Base-by-base conservation (phyloP, 1,140 invertebrate genomes). In the Luehdorfia chinensis region DNA sequence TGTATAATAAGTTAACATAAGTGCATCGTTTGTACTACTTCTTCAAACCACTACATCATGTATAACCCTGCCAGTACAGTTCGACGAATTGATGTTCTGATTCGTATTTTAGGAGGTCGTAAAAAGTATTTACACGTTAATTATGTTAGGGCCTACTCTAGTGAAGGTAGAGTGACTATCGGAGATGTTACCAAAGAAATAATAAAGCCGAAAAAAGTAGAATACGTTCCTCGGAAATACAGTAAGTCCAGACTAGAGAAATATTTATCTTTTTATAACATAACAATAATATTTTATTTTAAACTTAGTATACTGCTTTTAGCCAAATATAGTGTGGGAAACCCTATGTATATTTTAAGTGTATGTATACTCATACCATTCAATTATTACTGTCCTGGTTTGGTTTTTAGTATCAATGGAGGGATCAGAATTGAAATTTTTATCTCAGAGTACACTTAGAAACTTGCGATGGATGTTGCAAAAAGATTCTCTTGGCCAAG, bases 381-480 rank as follows among this genome's bases (percentile, higher is more conserved):
- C 6, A 6, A 21, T 21, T 21, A 3, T 21, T 21, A n/a, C n/a
- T n/a, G n/a, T n/a, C n/a, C n/a, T 21, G 19, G 19, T 50, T 16
- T 47, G 51, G 32, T 50, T 83, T 81, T 13, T 61, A 92, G 90
- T 91, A 14, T 80, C 79, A 45, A 72, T 86, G 46, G 71, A 80
- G 11, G 49, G 65, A 28, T 66, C 79, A 49, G 84, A 87, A 14
- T 60, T 79, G 1, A 76, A 87, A 21, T 71, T 88, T 41, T 60
- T 91, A 34, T 89, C 91, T 43, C 95, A 97, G 86, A 92, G 92
- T 32, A 90, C 91, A n/a, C 77, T 97, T 2, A 89, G 91, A 33
- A 93, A 97, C 78, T 86, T 98, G 59, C 89, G 93, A 90, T 98
- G 96, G 96, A 97, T 98, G 91, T 90, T 97, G 77, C 96, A 98